Evolutionary conservation across 2,888 invertebrate genomes (phyloP), one percentile per base, ranked within the genome.

Genomic region (Heliconius erato): DNA sequence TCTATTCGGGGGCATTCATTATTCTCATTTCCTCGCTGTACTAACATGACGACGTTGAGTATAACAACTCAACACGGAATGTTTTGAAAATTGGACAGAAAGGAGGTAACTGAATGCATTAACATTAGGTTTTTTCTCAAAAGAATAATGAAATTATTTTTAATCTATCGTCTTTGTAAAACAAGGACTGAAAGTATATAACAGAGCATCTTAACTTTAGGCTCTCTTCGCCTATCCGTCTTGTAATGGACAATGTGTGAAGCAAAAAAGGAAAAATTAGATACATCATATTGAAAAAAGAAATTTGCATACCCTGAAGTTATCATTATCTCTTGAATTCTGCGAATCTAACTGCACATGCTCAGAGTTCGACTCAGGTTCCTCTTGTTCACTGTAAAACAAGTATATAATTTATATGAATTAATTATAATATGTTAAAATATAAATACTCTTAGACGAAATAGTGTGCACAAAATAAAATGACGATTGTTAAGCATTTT

Each of bases 291-390:
- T 4, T 63, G n/a, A 23, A 74, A 74, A 2, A 2, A 44, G 9
- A 11, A 28, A 35, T 77, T 14, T 9, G 89, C 90, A 86, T 88
- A 95, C 95, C 87, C 94, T 91, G 74, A 92, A 95, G 85, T 90
- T 93, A 82, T 95, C 95, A 79, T 91, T 91, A 72, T 95, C 95
- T 79, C 95, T 92, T 0, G 93, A 92, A 80, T 91, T 93, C 83
- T 95, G 94, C 0, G 94, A 92, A 78, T 94, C 94, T 85, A 95
- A 84, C 35, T 93, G 88, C 76, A 95, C 89, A 87, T 94, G 95
- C 79, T 95, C 95, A 9, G 95, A 94, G 82, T 92, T 90, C 3
- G 95, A 94, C 83, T 95, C 95, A 0, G 92, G 94, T 79, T 95
- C 95, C 84, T 96, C 95, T 88, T 93, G 95, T 88, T 95, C 95